Evolutionary conservation across 1,140 invertebrate genomes (phyloP).

Genomic region (Zaprionus ghesquierei): DNA sequence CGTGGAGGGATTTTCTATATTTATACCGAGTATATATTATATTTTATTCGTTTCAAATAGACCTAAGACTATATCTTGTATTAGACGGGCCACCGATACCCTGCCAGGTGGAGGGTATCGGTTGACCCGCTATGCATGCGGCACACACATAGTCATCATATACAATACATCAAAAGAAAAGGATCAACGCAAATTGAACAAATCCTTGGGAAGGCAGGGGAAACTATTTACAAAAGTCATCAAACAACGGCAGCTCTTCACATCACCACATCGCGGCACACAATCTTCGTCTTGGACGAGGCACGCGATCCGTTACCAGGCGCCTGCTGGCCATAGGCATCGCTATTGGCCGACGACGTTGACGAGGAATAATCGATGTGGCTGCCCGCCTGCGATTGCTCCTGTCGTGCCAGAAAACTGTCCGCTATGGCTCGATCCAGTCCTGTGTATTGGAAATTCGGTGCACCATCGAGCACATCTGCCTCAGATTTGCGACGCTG

Average conservation of each 20-base stretch:
- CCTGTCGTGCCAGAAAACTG: conserved; percentile 74
- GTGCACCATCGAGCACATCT: conserved; percentile 68
- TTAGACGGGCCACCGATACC: background rate
- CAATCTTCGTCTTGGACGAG: conserved; percentile 74
- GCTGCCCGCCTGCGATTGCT: conserved; percentile 72
- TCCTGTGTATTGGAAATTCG: conserved; percentile 73
- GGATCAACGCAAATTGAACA: background rate
- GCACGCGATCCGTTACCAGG: conserved; percentile 35
- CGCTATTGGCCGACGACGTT: conserved; percentile 55
- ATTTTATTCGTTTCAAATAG: conserved; percentile 62
- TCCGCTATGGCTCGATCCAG: conserved; percentile 77
- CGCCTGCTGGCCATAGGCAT: conserved; percentile 36
- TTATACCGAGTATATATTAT: conserved; percentile 56
- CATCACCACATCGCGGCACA: conserved; percentile 22
- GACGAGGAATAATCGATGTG: conserved; percentile 78
- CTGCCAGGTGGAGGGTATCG: conserved; percentile 47
- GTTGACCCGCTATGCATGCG: background rate
- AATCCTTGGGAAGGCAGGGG: background rate
- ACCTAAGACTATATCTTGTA: conserved; percentile 34
- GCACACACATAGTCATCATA: conserved; percentile 29
- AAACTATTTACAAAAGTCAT: conserved; percentile 18
- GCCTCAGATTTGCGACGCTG: conserved; percentile 78
- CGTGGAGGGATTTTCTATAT: conserved; percentile 25
- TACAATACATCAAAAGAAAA: conserved; percentile 7
- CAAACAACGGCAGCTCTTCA: background rate